Conservation (phyloP, 2,797 vertebrate genomes). For the Pseudochirops corinnae region DNA sequence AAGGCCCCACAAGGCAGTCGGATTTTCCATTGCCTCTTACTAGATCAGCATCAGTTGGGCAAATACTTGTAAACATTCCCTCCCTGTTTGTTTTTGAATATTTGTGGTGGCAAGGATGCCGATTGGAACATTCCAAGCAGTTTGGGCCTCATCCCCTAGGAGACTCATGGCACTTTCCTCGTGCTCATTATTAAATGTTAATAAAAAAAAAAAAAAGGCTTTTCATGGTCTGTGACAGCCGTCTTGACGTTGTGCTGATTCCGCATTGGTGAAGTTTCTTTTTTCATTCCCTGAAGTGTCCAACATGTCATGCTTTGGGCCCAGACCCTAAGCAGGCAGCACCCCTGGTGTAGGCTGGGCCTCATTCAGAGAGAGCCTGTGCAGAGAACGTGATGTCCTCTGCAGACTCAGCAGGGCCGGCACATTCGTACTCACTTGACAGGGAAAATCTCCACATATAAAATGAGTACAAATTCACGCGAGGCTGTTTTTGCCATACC, state of each 20-base stretch:
- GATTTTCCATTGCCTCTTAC: conserved; percentile 30
- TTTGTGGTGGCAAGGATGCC: conserved; percentile 67
- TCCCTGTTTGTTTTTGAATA: conserved; percentile 66
- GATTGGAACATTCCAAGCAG: conserved; percentile 58
- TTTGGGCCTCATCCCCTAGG: conserved; percentile 65
- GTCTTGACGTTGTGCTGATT: conserved; percentile 62
- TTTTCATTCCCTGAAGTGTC: too few relatives aligned
- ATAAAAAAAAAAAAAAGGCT: conserved; percentile 36
- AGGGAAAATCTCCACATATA: too few relatives aligned
- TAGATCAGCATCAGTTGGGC: conserved; percentile 56
- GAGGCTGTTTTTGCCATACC: too few relatives aligned
- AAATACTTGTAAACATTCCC: conserved; percentile 71
- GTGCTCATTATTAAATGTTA: conserved; percentile 62
- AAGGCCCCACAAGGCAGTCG: conserved; percentile 34
- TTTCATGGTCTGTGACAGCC: background rate
- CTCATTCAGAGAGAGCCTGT: too few relatives aligned
- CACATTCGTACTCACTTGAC: too few relatives aligned
- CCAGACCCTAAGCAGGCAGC: too few relatives aligned
- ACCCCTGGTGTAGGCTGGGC: too few relatives aligned
- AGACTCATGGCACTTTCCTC: conserved; percentile 48
- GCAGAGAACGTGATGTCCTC: too few relatives aligned
- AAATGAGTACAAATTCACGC: too few relatives aligned
- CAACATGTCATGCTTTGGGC: too few relatives aligned
- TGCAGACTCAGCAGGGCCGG: too few relatives aligned
- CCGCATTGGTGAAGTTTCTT: too few relatives aligned